Evolutionary conservation across 64 coral and sea anemone genomes (phyloP).

Genomic region (Catalaphyllia jardinei): DNA sequence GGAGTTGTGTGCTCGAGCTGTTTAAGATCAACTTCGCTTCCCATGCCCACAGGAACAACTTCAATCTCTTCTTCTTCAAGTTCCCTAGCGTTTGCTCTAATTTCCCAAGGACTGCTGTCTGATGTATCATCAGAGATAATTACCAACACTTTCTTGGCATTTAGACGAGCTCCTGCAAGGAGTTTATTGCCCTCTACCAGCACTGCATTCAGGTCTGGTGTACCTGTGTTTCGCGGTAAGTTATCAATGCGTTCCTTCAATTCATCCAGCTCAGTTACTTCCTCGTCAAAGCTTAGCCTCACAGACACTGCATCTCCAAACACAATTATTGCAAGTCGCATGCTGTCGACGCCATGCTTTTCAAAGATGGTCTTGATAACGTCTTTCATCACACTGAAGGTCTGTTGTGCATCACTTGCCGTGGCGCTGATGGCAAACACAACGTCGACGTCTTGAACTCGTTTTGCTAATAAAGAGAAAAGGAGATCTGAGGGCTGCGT

Average conservation of each 20-base stretch:
- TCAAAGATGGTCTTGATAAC: slow-evolving; percentile 71
- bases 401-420: slow-evolving; percentile 41
- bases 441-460: slow-evolving; percentile 61
- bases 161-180: slow-evolving; percentile 54
- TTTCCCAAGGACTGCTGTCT: slow-evolving; percentile 31
- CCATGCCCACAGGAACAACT: slow-evolving; percentile 76
- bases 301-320: slow-evolving; percentile 50
- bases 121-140: slow-evolving; percentile 71
- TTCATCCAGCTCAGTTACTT: slow-evolving; percentile 12
- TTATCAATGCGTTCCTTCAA: slow-evolving; percentile 52
- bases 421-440: slow-evolving; percentile 82
- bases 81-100: neutral
- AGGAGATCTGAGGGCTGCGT: neutral
- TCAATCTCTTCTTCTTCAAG: slow-evolving; percentile 64
- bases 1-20: slow-evolving; percentile 41
- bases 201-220: slow-evolving; percentile 55
- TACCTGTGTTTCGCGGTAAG: slow-evolving; percentile 41
- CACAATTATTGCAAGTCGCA: slow-evolving; percentile 63
- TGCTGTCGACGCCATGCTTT: slow-evolving; percentile 47
- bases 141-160: slow-evolving; percentile 78
- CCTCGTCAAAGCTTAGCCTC: slow-evolving; percentile 56
- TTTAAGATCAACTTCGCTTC: slow-evolving; percentile 40
- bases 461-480: slow-evolving; percentile 33
- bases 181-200: slow-evolving; percentile 52
- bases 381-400: slow-evolving; percentile 70